These are phyloP conservation scores for Drosophila melanica DNA, from an alignment of 1,140 invertebrate species.

Conservation along the genomic window DNA sequence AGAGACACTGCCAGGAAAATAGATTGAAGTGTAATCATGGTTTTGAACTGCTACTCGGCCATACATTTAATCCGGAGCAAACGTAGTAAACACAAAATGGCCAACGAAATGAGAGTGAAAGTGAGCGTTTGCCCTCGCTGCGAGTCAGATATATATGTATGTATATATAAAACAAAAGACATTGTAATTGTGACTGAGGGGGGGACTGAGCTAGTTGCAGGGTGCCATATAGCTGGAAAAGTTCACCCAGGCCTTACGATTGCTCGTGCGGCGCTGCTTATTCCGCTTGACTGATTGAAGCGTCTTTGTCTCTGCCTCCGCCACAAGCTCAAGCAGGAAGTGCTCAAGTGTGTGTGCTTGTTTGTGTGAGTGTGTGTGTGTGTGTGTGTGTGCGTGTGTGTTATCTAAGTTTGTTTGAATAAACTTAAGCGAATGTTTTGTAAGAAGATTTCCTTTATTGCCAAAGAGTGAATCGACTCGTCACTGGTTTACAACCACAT, in stretches of 20 bases:
- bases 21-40: slow-evolving; percentile 83
- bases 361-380: slow-evolving; percentile 42
- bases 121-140: slow-evolving; percentile 57
- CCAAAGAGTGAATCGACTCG: slow-evolving; percentile 52
- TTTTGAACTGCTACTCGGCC: slow-evolving; percentile 79
- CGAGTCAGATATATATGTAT: slow-evolving; percentile 25
- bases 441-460: slow-evolving; percentile 82
- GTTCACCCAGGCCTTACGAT: slow-evolving; percentile 33
- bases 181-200: slow-evolving; percentile 70
- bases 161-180: slow-evolving; percentile 64
- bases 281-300: slow-evolving; percentile 80
- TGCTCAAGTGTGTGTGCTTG: slow-evolving; percentile 9
- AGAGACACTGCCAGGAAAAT: slow-evolving; percentile 60
- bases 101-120: slow-evolving; percentile 73
- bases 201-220: slow-evolving; percentile 2
- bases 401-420: slow-evolving; percentile 83
- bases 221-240: slow-evolving; percentile 38
- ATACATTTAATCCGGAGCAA: slow-evolving; percentile 78
- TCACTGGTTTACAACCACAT: slow-evolving; percentile 68
- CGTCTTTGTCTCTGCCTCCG: slow-evolving; percentile 70
- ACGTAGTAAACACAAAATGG: slow-evolving; percentile 77
- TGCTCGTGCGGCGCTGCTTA: slow-evolving; percentile 77
- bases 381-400: slow-evolving; percentile 38
- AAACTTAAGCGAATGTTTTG: slow-evolving; percentile 83
- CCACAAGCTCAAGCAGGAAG: slow-evolving; percentile 42